These are phyloP conservation scores for Enteromius radiatus DNA, from an alignment of 2,797 vertebrate genomes.

Conservation along the genomic window DNA sequence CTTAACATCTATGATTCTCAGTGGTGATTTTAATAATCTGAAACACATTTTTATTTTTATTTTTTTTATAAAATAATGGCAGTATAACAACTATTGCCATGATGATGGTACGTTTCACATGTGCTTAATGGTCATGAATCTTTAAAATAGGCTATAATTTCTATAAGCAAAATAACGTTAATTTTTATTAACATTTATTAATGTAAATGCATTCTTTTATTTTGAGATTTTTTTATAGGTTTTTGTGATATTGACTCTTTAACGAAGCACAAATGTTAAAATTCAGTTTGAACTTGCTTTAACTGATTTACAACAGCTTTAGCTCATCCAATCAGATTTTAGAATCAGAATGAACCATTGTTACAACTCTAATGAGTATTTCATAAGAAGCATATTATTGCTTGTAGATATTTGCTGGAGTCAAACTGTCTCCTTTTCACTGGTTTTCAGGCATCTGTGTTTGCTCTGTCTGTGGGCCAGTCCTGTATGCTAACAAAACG, in stretches of 20 bases:
- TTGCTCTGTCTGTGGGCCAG: constrained; percentile 33
- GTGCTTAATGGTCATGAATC: background rate
- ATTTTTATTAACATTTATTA: too few relatives aligned
- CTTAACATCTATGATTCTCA: background rate
- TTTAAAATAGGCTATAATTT: background rate
- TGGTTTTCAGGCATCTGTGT: constrained; percentile 19
- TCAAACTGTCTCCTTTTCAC: background rate
- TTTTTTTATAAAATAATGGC: background rate
- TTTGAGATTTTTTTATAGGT: background rate
- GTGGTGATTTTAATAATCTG: background rate
- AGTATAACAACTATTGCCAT: background rate
- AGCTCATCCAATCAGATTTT: background rate
- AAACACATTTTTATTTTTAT: too few relatives aligned
- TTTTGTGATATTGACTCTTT: background rate
- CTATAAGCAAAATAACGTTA: background rate
- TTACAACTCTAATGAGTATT: background rate
- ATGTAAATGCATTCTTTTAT: background rate
- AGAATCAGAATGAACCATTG: constrained; percentile 1
- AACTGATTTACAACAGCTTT: background rate
- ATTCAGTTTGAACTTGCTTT: background rate
- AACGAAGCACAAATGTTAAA: background rate
- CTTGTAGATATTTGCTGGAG: constrained; percentile 13
- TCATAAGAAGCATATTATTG: background rate
- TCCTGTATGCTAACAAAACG: constrained; percentile 31
- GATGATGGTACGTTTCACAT: background rate